These are phyloP conservation scores for Lypha dubia DNA, from an alignment of 2,888 invertebrate genomes.

Conservation along the genomic window DNA sequence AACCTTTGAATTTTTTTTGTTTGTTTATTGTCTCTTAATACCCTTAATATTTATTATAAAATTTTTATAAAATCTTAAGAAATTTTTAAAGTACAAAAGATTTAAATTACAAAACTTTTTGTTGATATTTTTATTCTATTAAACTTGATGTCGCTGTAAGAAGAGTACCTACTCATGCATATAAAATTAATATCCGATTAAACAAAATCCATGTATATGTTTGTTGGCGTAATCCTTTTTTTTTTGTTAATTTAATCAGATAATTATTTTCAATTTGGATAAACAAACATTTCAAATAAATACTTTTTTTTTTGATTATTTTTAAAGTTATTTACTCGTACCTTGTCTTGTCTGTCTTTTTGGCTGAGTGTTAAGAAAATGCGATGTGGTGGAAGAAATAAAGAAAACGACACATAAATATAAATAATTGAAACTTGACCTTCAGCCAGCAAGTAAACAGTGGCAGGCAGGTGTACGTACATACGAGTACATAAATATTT, in stretches of 20 bases:
- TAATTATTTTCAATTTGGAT: slow-evolving; percentile 55
- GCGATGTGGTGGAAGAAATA: no score
- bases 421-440: slow-evolving; percentile 47
- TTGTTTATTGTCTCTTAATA: neutral
- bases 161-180: slow-evolving; percentile 21
- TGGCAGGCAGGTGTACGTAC: slow-evolving; percentile 16
- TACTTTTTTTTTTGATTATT: neutral
- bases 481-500: neutral
- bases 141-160: slow-evolving; percentile 20
- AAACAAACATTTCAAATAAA: slow-evolving; percentile 35
- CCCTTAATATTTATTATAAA: slow-evolving; percentile 3
- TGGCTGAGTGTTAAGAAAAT: neutral
- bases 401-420: neutral
- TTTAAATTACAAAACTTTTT: slow-evolving; percentile 60
- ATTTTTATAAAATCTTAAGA: neutral
- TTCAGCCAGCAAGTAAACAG: slow-evolving; percentile 1
- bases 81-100: slow-evolving; percentile 21
- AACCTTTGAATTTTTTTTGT: neutral
- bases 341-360: slow-evolving; percentile 8
- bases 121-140: neutral
- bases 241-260: slow-evolving; percentile 29
- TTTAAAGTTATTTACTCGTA: neutral
- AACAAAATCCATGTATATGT: slow-evolving; percentile 1
- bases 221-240: neutral
- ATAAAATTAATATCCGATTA: slow-evolving; percentile 46